Conservation (phyloP, 1,140 invertebrate genomes). For the Chrysomallon squamiferum region DNA sequence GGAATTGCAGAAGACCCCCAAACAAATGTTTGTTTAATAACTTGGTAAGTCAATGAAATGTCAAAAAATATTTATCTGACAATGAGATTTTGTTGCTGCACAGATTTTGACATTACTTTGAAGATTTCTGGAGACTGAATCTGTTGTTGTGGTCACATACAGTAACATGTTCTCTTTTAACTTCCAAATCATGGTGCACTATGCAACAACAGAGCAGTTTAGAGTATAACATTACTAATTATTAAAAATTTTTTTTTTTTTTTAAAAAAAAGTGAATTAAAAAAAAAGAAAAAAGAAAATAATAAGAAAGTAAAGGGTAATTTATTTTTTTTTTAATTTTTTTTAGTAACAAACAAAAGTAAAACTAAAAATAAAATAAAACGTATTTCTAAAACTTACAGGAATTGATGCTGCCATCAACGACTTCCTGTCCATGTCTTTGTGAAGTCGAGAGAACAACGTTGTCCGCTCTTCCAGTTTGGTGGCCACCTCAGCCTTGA, state of each 20-base stretch:
- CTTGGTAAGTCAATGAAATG: neutral
- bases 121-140: neutral
- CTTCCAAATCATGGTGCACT: too few species aligned
- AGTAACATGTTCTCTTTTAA: too few species aligned
- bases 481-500: conserved; percentile 54
- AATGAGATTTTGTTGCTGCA: neutral
- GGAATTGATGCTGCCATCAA: conserved; percentile 67
- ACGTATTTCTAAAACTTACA: conserved; percentile 57
- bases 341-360: too few species aligned
- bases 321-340: too few species aligned
- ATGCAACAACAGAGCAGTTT: too few species aligned
- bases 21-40: neutral
- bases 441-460: conserved; percentile 63
- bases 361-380: too few species aligned
- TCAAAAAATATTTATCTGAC: neutral
- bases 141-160: too few species aligned
- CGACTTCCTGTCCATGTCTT: conserved; percentile 65
- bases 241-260: too few species aligned
- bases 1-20: neutral
- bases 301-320: too few species aligned
- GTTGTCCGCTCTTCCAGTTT: conserved; percentile 60
- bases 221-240: too few species aligned
- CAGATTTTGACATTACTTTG: neutral
- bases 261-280: too few species aligned
- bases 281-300: too few species aligned